Conservation (phyloP, 2,113 vertebrate genomes). For the Platysteira castanea region DNA sequence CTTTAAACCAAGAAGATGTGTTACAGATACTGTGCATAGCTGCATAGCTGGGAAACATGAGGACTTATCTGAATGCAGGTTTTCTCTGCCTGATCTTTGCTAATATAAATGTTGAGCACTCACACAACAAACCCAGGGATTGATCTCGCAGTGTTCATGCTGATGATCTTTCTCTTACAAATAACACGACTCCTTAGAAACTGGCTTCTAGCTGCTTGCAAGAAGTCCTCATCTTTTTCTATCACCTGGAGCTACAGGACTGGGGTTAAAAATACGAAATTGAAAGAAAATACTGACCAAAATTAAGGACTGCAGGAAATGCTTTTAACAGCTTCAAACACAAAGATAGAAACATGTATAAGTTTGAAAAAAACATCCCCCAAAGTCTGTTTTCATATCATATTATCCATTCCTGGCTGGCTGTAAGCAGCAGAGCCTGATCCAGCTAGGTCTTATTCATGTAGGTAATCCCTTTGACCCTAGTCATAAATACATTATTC, state of each 20-base stretch:
- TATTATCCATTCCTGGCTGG: background rate
- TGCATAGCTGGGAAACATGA: background rate
- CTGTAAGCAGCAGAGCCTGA: slow-evolving; percentile 31
- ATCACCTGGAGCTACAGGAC: background rate
- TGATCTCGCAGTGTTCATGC: background rate
- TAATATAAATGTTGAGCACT: background rate
- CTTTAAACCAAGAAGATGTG: background rate
- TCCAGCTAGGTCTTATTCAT: slow-evolving; percentile 26
- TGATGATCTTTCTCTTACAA: background rate
- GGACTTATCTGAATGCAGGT: background rate
- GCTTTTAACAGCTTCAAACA: background rate
- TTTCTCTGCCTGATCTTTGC: background rate
- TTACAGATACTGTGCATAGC: background rate
- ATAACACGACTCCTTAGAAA: background rate
- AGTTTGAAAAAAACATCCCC: background rate
- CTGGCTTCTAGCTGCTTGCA: background rate
- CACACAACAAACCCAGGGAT: background rate
- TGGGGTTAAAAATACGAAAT: background rate
- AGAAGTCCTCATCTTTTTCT: background rate
- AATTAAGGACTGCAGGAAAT: background rate
- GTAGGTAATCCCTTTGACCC: slow-evolving; percentile 50
- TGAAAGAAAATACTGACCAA: background rate
- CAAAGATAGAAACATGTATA: background rate
- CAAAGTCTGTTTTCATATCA: slow-evolving; percentile 3
- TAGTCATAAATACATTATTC: slow-evolving; percentile 54